Evolutionary conservation across 2,113 vertebrate genomes (phyloP).

Genomic region (Pimephales promelas): DNA sequence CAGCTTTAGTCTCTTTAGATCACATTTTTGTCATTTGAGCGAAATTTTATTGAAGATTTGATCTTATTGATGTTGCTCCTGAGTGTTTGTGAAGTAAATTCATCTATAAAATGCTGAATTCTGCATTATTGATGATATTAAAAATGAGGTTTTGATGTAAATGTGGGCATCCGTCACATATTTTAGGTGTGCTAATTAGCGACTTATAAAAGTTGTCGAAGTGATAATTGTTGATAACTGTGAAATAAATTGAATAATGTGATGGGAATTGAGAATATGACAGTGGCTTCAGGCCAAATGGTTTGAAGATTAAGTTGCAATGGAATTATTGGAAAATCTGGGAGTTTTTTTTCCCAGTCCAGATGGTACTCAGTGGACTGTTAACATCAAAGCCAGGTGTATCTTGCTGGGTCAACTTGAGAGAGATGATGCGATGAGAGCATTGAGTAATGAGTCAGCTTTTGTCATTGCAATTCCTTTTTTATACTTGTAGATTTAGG

Average conservation of each 20-base stretch:
- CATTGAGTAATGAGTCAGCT: neutral
- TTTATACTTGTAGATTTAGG: neutral
- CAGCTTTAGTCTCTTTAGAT: neutral
- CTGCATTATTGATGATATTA: neutral
- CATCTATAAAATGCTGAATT: neutral
- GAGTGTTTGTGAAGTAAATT: neutral
- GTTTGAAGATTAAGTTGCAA: neutral
- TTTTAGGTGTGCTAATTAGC: neutral
- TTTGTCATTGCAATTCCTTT: neutral
- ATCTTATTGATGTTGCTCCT: too few relatives aligned
- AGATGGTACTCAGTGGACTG: slow-evolving; percentile 6
- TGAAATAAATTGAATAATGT: neutral
- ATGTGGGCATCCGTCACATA: neutral
- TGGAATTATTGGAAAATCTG: neutral
- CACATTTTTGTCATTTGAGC: neutral
- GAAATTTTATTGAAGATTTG: neutral
- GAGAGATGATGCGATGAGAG: neutral
- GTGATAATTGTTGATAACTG: neutral
- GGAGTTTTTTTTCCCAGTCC: neutral
- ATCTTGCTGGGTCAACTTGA: neutral
- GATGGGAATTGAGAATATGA: neutral
- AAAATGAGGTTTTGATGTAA: neutral
- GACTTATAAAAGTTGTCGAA: neutral
- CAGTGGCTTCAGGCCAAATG: neutral
- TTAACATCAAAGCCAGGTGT: neutral